These are phyloP conservation scores for Galago senegalensis DNA, from an alignment of 2,797 vertebrate genomes.

Conservation along the genomic window DNA sequence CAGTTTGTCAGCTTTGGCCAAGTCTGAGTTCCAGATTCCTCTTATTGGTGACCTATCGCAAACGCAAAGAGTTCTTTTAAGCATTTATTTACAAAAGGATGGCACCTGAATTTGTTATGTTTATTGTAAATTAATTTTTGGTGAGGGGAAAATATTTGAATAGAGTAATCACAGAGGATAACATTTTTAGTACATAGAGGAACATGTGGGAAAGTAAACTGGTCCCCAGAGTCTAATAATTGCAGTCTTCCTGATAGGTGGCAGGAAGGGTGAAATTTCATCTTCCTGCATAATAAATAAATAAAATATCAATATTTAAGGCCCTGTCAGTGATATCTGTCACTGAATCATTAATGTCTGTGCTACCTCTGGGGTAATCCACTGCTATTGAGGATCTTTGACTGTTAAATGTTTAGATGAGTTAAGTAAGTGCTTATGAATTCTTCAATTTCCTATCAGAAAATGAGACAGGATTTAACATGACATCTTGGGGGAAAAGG, in stretches of 20 bases:
- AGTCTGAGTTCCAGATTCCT: not conserved
- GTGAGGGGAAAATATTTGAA: not conserved
- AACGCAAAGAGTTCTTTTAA: constrained; percentile 36
- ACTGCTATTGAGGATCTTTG: constrained; percentile 69
- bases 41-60: not conserved
- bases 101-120: constrained; percentile 56
- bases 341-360: constrained; percentile 73
- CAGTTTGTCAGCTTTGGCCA: fast-evolving
- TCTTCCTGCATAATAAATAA: constrained; percentile 84
- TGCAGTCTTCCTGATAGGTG: constrained; percentile 74
- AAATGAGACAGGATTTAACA: constrained; percentile 81
- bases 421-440: constrained; percentile 83
- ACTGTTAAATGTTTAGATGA: constrained; percentile 82
- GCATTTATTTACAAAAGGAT: not conserved
- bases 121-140: constrained; percentile 74
- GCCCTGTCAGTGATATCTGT: constrained; percentile 60
- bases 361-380: constrained; percentile 72
- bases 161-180: not conserved
- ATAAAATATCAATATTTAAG: constrained; percentile 85
- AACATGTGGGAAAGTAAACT: constrained; percentile 36
- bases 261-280: constrained; percentile 80
- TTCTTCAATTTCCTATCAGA: constrained; percentile 80
- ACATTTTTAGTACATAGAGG: constrained; percentile 56
- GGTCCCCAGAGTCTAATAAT: constrained; percentile 56
- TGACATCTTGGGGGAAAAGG: constrained; percentile 25